Conservation (phyloP, 2,888 invertebrate genomes). For the Lasiommata megera region DNA sequence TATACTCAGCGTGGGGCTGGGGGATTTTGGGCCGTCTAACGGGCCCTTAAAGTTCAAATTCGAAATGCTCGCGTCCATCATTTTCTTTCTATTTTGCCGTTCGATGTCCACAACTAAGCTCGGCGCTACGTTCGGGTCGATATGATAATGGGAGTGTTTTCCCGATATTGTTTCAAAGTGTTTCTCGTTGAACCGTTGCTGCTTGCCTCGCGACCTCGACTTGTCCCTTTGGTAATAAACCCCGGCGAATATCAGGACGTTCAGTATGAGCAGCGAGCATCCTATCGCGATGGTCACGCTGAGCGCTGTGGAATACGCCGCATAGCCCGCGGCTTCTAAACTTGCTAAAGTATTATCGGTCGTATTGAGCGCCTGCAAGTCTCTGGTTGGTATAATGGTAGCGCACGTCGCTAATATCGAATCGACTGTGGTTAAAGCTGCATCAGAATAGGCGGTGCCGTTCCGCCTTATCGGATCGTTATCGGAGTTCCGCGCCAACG, state of each 20-base stretch:
- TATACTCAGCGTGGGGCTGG: conserved; percentile 83
- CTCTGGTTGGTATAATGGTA: conserved; percentile 81
- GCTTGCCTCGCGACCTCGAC: conserved; percentile 86
- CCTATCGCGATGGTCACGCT: conserved; percentile 91
- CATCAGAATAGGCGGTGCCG: conserved; percentile 75
- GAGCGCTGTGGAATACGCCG: conserved; percentile 88
- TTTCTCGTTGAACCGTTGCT: conserved; percentile 86
- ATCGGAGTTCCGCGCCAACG: conserved; percentile 84
- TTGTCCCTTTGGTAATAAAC: conserved; percentile 92
- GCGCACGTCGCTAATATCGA: conserved; percentile 87
- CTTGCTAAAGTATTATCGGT: conserved; percentile 89
- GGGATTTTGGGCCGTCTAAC: conserved; percentile 80
- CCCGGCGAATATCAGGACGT: conserved; percentile 91
- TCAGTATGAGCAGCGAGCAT: conserved; percentile 89
- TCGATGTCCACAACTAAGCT: conserved; percentile 93
- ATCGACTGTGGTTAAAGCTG: conserved; percentile 85
- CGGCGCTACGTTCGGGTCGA: conserved; percentile 88
- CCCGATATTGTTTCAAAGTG: conserved; percentile 88
- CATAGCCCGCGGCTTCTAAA: conserved; percentile 89
- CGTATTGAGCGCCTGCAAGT: conserved; percentile 71
- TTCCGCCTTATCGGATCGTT: conserved; percentile 83
- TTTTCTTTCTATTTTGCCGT: conserved; percentile 73
- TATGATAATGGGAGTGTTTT: conserved; percentile 90
- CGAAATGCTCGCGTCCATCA: conserved; percentile 78
- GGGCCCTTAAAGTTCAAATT: conserved; percentile 81